Conservation (phyloP, 2,797 vertebrate species). For the Lophotriccus pileatus region DNA sequence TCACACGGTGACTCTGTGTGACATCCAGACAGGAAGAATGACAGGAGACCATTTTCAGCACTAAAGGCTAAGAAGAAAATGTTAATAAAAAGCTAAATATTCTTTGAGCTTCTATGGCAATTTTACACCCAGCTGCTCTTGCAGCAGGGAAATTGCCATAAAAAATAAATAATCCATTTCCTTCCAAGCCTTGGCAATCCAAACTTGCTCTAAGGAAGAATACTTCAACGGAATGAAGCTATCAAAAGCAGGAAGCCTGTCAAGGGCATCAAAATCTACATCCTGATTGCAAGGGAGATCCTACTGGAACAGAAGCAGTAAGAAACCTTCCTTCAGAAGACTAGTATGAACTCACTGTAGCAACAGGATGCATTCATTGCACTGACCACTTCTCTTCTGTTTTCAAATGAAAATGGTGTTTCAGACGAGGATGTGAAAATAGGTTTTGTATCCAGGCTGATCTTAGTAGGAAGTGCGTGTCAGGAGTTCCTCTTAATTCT, state of each 20-base stretch:
- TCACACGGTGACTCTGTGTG: not conserved
- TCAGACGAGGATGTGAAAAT: not conserved
- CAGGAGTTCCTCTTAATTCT: not conserved
- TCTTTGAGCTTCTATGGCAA: not conserved
- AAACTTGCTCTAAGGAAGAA: not conserved
- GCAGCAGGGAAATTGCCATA: not conserved
- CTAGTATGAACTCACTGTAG: not conserved
- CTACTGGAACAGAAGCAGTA: not conserved
- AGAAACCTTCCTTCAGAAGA: not conserved
- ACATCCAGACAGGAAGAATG: not conserved
- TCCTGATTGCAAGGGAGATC: not conserved
- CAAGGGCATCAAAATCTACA: not conserved
- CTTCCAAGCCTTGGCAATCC: not conserved
- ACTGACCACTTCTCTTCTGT: not conserved
- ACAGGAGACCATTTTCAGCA: not conserved
- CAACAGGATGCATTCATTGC: not conserved
- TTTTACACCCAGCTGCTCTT: slow-evolving; percentile 28
- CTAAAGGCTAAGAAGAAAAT: not conserved
- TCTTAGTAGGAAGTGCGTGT: not conserved
- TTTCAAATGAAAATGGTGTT: not conserved
- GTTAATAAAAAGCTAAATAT: not conserved
- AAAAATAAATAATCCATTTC: not conserved
- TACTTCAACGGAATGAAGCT: not conserved
- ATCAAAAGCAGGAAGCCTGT: not conserved
- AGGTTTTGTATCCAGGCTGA: not conserved